Percentiles rank a stretch among this genome's conserved stretches.
Evolutionary conservation across 1,140 invertebrate species (phyloP).

Genomic region (Agrilus planipennis): DNA sequence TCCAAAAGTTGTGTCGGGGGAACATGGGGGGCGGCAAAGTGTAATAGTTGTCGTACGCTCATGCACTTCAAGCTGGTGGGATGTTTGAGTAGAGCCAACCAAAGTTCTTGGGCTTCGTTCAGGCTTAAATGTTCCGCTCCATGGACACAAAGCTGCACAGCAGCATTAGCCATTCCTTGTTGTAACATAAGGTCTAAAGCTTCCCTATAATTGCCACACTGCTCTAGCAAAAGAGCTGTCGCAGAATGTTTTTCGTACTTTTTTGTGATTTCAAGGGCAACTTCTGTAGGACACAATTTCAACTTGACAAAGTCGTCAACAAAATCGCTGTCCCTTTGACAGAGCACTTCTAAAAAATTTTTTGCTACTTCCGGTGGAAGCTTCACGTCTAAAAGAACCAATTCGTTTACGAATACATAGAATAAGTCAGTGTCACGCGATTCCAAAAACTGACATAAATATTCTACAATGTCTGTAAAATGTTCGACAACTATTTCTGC

Average conservation of each 20-base stretch:
- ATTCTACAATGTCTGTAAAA: conserved; percentile 36
- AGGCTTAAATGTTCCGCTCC: conserved; percentile 30
- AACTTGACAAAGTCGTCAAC: conserved; percentile 26
- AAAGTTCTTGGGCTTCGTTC: conserved; percentile 33
- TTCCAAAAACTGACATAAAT: conserved; percentile 37
- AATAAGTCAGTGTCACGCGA: conserved; percentile 36
- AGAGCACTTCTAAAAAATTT: conserved; percentile 56
- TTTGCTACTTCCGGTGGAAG: conserved; percentile 44
- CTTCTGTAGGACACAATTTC: conserved; percentile 28
- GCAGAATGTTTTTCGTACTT: conserved; percentile 31
- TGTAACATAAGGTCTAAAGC: conserved; percentile 37
- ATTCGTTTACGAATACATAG: conserved; percentile 48
- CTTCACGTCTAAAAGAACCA: conserved; percentile 43
- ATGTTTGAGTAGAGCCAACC: conserved; percentile 35
- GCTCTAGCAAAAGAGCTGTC: conserved; percentile 37
- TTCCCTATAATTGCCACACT: conserved; percentile 34
- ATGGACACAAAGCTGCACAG: conserved; percentile 32
- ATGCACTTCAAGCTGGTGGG: conserved; percentile 24
- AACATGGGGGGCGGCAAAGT: conserved; percentile 41
- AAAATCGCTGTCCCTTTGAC: conserved; percentile 35
- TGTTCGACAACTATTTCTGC: conserved; percentile 42
- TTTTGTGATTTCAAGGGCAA: conserved; percentile 34
- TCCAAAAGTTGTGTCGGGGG: conserved; percentile 38
- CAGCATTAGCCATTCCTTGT: conserved; percentile 24
- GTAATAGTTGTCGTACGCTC: conserved; percentile 34